These are phyloP conservation scores for Tetranychus truncatus DNA, from an alignment of 2,888 invertebrate species.

Conservation along the genomic window DNA sequence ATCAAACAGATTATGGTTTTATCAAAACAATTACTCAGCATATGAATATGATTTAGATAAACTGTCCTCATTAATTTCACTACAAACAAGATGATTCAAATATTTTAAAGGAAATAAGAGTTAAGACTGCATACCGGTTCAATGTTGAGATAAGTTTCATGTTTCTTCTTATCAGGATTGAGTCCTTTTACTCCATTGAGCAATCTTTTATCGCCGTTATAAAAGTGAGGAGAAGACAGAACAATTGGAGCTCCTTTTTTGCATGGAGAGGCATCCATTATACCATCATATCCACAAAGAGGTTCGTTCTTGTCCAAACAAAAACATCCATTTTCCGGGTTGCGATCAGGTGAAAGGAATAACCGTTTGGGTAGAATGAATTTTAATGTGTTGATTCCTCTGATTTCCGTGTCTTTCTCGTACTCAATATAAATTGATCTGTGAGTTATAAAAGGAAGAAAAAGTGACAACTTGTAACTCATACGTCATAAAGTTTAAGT, in stretches of 20 bases:
- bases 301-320: not conserved
- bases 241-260: slow-evolving; percentile 18
- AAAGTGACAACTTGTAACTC: not conserved
- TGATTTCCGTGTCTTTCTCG: slow-evolving; percentile 6
- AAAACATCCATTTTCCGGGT: not conserved
- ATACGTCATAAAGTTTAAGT: not conserved
- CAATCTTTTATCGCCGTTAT: slow-evolving; percentile 9
- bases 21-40: not conserved
- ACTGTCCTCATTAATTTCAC: too few relatives aligned
- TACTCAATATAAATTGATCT: slow-evolving; percentile 14
- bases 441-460: not conserved
- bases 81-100: too few relatives aligned
- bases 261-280: slow-evolving; percentile 25
- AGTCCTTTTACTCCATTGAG: slow-evolving; percentile 19
- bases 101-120: not conserved
- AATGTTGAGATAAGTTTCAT: slow-evolving; percentile 22
- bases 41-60: not conserved
- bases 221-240: slow-evolving; percentile 20
- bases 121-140: slow-evolving; percentile 19
- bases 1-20: not conserved
- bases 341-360: not conserved
- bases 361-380: slow-evolving; percentile 6
- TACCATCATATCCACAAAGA: slow-evolving; percentile 28
- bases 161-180: slow-evolving; percentile 18
- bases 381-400: not conserved